phyloP scores from a whole-genome alignment of 2,113 vertebrate genomes.

The Tragelaphus buxtoni region DNA sequence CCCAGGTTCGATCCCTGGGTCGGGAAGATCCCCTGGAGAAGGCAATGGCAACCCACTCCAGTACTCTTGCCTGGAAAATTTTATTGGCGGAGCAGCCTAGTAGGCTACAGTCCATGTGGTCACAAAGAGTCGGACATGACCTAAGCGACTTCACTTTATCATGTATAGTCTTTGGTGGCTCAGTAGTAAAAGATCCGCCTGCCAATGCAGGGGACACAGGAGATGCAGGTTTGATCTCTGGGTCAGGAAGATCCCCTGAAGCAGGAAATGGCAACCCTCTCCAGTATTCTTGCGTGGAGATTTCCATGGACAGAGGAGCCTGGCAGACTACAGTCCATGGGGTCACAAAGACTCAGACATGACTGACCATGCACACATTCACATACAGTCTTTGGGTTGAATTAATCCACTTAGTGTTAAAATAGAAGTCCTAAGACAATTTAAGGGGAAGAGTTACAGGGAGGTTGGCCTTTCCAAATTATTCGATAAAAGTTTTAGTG shows the following conservation, averaged over 20 bases:
- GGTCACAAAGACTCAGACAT: background rate
- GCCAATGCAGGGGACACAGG: background rate
- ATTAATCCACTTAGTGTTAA: background rate
- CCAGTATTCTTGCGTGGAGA: background rate
- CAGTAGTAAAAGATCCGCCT: background rate
- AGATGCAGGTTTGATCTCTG: background rate
- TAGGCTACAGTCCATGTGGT: no score
- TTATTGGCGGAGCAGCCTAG: fast-evolving
- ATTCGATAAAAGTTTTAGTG: background rate
- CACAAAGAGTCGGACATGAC: fast-evolving
- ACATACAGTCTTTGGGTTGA: background rate
- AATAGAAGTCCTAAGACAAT: background rate
- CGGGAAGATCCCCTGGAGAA: no score
- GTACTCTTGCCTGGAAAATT: no score
- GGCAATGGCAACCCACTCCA: no score
- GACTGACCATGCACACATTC: background rate
- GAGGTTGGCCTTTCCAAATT: background rate
- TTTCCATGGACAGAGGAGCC: background rate
- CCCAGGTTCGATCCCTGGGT: fast-evolving
- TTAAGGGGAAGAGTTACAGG: background rate
- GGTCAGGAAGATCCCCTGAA: background rate
- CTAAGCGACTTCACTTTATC: no score
- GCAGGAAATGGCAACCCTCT: background rate
- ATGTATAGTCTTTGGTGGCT: background rate
- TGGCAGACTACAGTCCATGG: background rate